Percentiles rank a stretch among this genome's conserved stretches.
Evolutionary conservation across 2,113 vertebrate genomes (phyloP).

Genomic region (Aramus guarauna): DNA sequence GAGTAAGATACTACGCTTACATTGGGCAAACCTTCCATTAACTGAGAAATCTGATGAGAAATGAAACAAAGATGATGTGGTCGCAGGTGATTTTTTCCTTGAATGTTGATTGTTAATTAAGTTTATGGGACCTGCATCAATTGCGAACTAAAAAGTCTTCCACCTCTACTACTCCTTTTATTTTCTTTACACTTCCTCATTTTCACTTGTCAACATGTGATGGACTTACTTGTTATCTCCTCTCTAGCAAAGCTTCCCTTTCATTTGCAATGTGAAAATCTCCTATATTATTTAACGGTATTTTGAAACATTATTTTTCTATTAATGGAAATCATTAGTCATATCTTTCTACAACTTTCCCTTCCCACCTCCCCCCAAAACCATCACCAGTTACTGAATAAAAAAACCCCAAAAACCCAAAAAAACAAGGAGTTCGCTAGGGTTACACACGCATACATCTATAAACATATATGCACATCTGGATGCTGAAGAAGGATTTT

Average conservation of each 20-base stretch:
- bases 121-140: conserved; percentile 44
- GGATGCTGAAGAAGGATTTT: background rate
- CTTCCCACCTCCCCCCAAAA: background rate
- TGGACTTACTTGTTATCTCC: conserved; percentile 55
- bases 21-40: background rate
- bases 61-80: background rate
- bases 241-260: conserved; percentile 10
- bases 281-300: conserved; percentile 11
- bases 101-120: conserved; percentile 63
- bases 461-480: background rate
- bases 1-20: background rate
- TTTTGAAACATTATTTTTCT: conserved; percentile 41
- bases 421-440: background rate
- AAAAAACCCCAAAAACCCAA: background rate
- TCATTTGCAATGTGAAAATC: conserved; percentile 58
- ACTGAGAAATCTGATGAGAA: conserved; percentile 9
- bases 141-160: conserved; percentile 44
- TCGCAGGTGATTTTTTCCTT: conserved; percentile 24
- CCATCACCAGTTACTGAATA: background rate
- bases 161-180: conserved; percentile 52
- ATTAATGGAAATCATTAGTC: conserved; percentile 21
- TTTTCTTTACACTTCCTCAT: conserved; percentile 61
- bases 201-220: conserved; percentile 69
- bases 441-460: background rate
- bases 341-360: background rate